Conservation (phyloP, 2,113 vertebrate genomes). For the Anoplopoma fimbria region DNA sequence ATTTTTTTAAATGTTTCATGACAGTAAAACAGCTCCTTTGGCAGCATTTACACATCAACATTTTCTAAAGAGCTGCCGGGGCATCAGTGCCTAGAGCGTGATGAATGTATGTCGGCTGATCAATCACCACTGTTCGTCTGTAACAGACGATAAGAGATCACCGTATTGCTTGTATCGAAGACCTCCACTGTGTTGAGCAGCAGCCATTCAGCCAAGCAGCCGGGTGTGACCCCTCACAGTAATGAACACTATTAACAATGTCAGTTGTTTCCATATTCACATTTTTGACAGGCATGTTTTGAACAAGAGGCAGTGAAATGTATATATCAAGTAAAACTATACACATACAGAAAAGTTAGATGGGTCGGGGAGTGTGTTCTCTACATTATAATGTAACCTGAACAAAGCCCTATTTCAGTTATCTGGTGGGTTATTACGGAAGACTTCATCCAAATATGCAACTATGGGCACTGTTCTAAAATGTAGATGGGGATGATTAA, state of each 20-base stretch:
- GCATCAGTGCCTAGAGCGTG: slow-evolving; percentile 1
- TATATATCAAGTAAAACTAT: slow-evolving; percentile 61
- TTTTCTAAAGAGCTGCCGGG: background rate
- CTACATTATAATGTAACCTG: slow-evolving; percentile 39
- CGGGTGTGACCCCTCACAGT: slow-evolving; percentile 23
- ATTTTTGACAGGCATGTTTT: slow-evolving; percentile 59
- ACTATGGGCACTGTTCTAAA: slow-evolving; percentile 29
- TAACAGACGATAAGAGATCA: slow-evolving; percentile 43
- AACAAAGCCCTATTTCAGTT: slow-evolving; percentile 44
- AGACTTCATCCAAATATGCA: slow-evolving; percentile 52
- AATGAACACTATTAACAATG: slow-evolving; percentile 35
- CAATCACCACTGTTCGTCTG: slow-evolving; percentile 18
- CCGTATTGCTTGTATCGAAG: slow-evolving; percentile 51
- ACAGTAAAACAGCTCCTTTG: slow-evolving; percentile 27
- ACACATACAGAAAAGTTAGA: slow-evolving; percentile 28
- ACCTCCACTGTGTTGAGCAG: slow-evolving; percentile 38
- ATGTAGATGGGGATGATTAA: slow-evolving; percentile 9
- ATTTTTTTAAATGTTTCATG: slow-evolving; percentile 43
- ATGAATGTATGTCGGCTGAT: slow-evolving; percentile 13
- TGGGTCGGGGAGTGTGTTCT: slow-evolving; percentile 33
- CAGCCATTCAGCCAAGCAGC: slow-evolving; percentile 23
- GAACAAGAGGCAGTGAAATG: slow-evolving; percentile 61
- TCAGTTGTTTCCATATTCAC: slow-evolving; percentile 53
- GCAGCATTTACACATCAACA: slow-evolving; percentile 22
- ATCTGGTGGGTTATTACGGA: slow-evolving; percentile 40